Base-by-base conservation (phyloP, 2,797 vertebrate genomes). In the Sebastes paucispinis region DNA sequence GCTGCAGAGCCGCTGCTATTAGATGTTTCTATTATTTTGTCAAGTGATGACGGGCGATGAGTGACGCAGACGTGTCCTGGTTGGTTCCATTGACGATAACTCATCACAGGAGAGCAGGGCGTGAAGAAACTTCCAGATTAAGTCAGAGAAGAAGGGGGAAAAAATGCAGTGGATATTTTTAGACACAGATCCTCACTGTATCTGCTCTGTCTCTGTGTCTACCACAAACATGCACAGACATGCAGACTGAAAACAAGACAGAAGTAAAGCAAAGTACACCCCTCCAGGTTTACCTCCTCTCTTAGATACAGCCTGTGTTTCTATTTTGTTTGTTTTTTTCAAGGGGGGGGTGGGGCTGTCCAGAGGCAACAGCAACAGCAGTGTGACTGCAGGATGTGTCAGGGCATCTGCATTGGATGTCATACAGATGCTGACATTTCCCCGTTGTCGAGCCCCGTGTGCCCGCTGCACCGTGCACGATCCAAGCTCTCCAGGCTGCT, bases 101-200 rank as follows among this genome's bases (percentile, higher is more conserved):
- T 68, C 39, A 55, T 77, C 73, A 73, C 71, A 55, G 50, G 55
- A 67, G 81, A 69, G 70, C 32, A 43, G 58, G 55, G 54, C 39
- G 73, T 27, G 69, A 73, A 76, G 77, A 89, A 86, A 92, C 83
- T 68, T 89, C 66, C 75, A 84, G 83, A 91, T 74, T 16, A 87
- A 86, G 64, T 81, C 64, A 69, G 64, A 77, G 74, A 74, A 66
- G 72, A 63, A 62, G 27, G 32, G 34, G 6, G 4, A 10, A 68
- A 63, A 73, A 74, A 85, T 16, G 58, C 55, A 20, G 69, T 5
- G 60, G 79, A 34, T 92, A 92, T 92, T 89, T 90, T 88, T 90
- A 89, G 87, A 83, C 63, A 72, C 68, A 67, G 29, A 84, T 67
- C 13, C 64, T 25, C 25, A 34, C 43, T 72, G 4, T 79, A 8